Conservation (phyloP, 1,140 invertebrate genomes). For the Leptinotarsa undecemlineata region DNA sequence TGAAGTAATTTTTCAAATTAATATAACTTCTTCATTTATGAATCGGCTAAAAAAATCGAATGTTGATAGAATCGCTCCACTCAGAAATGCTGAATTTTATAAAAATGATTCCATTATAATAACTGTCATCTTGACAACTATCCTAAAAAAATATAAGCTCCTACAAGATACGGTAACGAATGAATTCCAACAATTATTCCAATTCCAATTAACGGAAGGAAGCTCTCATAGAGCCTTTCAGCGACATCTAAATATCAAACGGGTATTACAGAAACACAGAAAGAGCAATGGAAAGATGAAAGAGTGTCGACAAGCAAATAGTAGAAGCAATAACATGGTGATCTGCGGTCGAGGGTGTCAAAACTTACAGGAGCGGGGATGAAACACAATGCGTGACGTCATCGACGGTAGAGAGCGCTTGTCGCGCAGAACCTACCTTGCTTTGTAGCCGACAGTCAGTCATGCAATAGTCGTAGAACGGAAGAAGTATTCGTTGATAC, state of each 20-base stretch:
- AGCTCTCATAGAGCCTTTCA: background rate
- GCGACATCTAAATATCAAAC: background rate
- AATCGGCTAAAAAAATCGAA: too few species aligned
- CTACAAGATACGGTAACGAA: too few species aligned
- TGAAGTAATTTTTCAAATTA: too few species aligned
- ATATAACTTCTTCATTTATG: too few species aligned
- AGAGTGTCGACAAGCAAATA: slow-evolving; percentile 51
- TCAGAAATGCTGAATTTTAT: too few species aligned
- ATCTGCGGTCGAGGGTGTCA: slow-evolving; percentile 53
- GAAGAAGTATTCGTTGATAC: background rate
- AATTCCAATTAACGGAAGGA: too few species aligned
- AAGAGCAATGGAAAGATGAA: slow-evolving; percentile 31
- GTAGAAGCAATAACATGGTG: slow-evolving; percentile 52
- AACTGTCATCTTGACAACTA: too few species aligned
- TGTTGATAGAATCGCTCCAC: too few species aligned
- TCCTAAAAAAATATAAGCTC: too few species aligned
- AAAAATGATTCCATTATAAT: too few species aligned
- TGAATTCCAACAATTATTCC: too few species aligned
- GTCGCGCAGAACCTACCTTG: slow-evolving; percentile 40
- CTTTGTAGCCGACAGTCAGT: slow-evolving; percentile 37
- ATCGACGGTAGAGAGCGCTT: slow-evolving; percentile 40
- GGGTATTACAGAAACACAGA: slow-evolving; percentile 20
- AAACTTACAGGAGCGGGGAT: slow-evolving; percentile 50
- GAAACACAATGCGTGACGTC: slow-evolving; percentile 50
- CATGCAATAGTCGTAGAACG: slow-evolving; percentile 29